Evolutionary conservation across 2,888 invertebrate genomes (phyloP).

Genomic region (Axea sp.): DNA sequence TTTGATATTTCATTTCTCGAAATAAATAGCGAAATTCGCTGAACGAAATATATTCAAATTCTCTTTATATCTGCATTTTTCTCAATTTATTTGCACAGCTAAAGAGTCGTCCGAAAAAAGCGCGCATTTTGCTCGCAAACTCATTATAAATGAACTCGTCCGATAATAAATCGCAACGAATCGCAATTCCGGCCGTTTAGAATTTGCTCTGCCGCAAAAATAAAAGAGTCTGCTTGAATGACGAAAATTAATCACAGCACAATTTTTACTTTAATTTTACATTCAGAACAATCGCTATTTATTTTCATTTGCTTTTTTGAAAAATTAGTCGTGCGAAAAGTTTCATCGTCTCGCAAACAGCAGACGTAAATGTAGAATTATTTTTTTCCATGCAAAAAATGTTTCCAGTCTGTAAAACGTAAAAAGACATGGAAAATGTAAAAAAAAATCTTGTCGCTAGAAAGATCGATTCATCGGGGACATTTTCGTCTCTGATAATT

Average conservation of each 20-base stretch:
- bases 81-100: too few species aligned
- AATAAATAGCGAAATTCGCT: too few species aligned
- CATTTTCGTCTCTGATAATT: slow-evolving; percentile 38
- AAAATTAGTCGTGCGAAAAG: slow-evolving; percentile 18
- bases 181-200: slow-evolving; percentile 25
- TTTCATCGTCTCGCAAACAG: slow-evolving; percentile 13
- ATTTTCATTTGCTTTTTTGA: slow-evolving; percentile 21
- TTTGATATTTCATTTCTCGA: too few species aligned
- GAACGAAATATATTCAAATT: too few species aligned
- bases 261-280: slow-evolving; percentile 19
- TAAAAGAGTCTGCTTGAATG: background rate
- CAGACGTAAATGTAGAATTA: too few species aligned
- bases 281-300: slow-evolving; percentile 22
- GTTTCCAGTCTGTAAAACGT: too few species aligned
- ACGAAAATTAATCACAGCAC: slow-evolving; percentile 34
- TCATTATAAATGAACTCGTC: slow-evolving; percentile 32
- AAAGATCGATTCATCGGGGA: slow-evolving; percentile 40
- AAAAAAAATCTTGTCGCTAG: slow-evolving; percentile 24
- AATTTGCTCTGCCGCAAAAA: background rate
- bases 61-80: too few species aligned
- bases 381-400: background rate
- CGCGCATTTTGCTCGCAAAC: slow-evolving; percentile 7
- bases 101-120: too few species aligned
- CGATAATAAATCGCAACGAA: slow-evolving; percentile 16
- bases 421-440: background rate